Conservation (phyloP, 2,888 invertebrate genomes). For the Iselma pallidipennis region DNA sequence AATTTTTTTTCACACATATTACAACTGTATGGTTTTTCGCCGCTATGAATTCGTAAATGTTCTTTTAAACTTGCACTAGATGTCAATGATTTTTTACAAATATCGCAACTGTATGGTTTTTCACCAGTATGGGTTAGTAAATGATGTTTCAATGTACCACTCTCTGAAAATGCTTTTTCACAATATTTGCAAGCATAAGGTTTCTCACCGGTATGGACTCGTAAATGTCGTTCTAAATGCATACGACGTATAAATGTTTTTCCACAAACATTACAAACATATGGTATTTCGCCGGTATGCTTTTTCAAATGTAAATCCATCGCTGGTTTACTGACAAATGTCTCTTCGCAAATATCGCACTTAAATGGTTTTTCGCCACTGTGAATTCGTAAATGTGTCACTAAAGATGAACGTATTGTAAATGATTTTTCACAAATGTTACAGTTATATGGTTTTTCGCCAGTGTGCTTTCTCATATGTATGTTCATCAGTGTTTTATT, state of each 20-base stretch:
- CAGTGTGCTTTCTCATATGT: conserved; percentile 42
- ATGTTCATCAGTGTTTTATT: conserved; percentile 27
- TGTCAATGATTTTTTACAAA: no score
- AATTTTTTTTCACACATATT: no score
- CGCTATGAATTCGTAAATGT: no score
- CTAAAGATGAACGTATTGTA: no score
- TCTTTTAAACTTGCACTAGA: no score
- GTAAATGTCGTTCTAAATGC: conserved; percentile 50
- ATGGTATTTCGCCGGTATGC: conserved; percentile 50
- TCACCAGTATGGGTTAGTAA: no score
- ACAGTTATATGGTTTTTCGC: conserved; percentile 57
- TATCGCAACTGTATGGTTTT: no score
- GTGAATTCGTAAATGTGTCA: no score
- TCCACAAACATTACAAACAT: conserved; percentile 52
- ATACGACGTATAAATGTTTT: conserved; percentile 51
- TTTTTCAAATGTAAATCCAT: conserved; percentile 47
- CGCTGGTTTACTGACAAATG: conserved; percentile 31
- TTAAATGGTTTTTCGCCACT: no score
- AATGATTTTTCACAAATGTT: conserved; percentile 47
- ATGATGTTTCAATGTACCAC: no score
- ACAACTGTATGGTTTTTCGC: no score
- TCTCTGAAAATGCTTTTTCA: conserved; percentile 46
- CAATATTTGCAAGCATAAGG: conserved; percentile 49
- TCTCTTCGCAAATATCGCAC: conserved; percentile 46
- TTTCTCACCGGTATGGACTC: conserved; percentile 53